Base-by-base conservation (phyloP, 2,888 invertebrate species). In the Dichetophora obliterata region DNA sequence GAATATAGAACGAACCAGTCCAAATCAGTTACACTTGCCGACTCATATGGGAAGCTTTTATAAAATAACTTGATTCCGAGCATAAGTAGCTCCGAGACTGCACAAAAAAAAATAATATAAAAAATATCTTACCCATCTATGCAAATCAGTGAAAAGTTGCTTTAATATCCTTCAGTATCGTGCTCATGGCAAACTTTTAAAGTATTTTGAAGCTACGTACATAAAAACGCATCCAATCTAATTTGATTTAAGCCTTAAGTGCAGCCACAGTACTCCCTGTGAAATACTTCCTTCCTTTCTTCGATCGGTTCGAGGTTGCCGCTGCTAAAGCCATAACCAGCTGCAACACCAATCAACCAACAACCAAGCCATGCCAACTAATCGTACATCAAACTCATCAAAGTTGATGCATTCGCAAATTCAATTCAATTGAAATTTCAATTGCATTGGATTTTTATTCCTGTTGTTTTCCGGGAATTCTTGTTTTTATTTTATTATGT, bases 351-450 rank as follows among this genome's bases (percentile, higher is more conserved):
- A 54, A 54, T 54, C 54, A n/a, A 22, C n/a, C n/a, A 54, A 54
- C 9, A 57, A 9, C 27, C 22, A 11, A 59, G 16, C 27, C 27
- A 24, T 19, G 22, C 19, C 54, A 74, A 74, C 74, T 50, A 68
- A 68, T 74, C 74, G 65, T 52, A 74, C 65, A 66, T 69, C 70
- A 75, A 70, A 75, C 75, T 63, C 70, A 75, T 70, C 70, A 75
- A 70, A 75, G 69, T 75, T 75, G 75, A 61, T 75, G 75, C 70
- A 50, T 69, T 69, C 61, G 50, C 34, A 70, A 75, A 68, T 75
- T 70, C 75, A 75, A 75, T 69, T 69, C 57, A 75, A 66, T 75
- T 68, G 54, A 59, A 37, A 63, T 66, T 63, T 73, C 63, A 73
- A 74, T 74, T 74, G 74, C 34, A 74, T 27, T 73, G 72, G 2